Evolutionary conservation across 2,113 vertebrate species (phyloP).

Genomic region (Gavialis gangeticus): DNA sequence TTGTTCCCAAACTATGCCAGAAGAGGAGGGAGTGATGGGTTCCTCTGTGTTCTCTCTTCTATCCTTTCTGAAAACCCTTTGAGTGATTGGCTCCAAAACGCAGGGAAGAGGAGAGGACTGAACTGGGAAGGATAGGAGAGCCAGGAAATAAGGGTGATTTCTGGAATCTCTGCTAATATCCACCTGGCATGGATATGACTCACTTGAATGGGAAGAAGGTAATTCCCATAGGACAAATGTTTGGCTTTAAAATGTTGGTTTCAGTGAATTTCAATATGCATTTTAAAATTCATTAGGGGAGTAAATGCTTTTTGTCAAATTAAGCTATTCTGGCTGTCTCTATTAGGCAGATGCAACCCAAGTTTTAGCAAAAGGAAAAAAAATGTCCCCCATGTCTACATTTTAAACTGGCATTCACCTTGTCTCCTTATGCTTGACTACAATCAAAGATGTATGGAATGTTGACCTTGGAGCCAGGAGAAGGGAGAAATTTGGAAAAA

Average conservation of each 20-base stretch:
- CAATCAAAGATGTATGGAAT: not conserved
- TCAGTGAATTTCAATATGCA: not conserved
- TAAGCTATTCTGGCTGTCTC: conserved; percentile 4
- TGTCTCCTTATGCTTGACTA: conserved; percentile 11
- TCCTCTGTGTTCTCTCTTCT: not conserved
- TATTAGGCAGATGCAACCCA: not conserved
- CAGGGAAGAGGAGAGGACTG: not conserved
- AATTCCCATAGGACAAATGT: not conserved
- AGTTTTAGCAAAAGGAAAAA: not conserved
- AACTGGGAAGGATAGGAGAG: not conserved
- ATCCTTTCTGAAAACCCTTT: not conserved
- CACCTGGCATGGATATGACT: not conserved
- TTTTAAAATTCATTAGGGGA: not conserved
- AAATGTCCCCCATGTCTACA: conserved; percentile 27
- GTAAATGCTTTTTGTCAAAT: not conserved
- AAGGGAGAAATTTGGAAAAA: not conserved
- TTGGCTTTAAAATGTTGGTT: not conserved
- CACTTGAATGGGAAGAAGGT: not conserved
- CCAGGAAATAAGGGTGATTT: not conserved
- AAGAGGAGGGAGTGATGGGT: not conserved
- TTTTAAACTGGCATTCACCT: conserved; percentile 7
- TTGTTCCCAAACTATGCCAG: not conserved
- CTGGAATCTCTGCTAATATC: not conserved
- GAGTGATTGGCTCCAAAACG: not conserved
- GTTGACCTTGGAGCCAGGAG: conserved; percentile 25